A percentile compares a stretch with the other conserved stretches of the same genome.
Conservation (phyloP, 2,113 vertebrate species). For the Thamnaconus septentrionalis region DNA sequence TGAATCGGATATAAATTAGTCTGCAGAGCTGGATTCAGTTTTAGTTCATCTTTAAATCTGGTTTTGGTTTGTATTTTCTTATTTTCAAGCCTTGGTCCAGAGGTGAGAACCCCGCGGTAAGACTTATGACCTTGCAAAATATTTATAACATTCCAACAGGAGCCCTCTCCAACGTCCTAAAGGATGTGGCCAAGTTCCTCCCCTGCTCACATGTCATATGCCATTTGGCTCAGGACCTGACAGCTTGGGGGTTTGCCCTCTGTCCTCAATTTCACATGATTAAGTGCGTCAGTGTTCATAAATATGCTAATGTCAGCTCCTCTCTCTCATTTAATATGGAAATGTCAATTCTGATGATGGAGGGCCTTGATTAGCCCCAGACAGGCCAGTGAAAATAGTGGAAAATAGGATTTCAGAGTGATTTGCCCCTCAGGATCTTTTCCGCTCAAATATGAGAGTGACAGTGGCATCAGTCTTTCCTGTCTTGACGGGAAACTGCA, state of each 20-base stretch:
- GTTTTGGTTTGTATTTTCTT: conserved; percentile 52
- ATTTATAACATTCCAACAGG: background rate
- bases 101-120: conserved; percentile 16
- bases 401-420: conserved; percentile 19
- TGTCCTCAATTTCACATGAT: conserved; percentile 52
- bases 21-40: conserved; percentile 28
- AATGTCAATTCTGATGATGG: conserved; percentile 42
- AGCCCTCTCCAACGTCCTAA: background rate
- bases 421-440: conserved; percentile 14
- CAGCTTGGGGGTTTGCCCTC: conserved; percentile 24
- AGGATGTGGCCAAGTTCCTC: conserved; percentile 11
- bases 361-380: conserved; percentile 36
- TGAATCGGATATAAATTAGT: conserved; percentile 50
- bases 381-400: conserved; percentile 20
- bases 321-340: conserved; percentile 38
- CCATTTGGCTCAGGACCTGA: conserved; percentile 37
- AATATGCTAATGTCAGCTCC: conserved; percentile 52
- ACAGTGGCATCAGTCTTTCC: conserved; percentile 13
- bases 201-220: conserved; percentile 48
- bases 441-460: background rate
- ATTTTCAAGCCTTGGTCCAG: conserved; percentile 26
- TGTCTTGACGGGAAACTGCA: background rate
- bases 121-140: conserved; percentile 33
- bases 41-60: conserved; percentile 69
- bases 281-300: conserved; percentile 38